phyloP scores from a whole-genome alignment of 2,888 invertebrate genomes.

The Hymenopus coronatus region DNA sequence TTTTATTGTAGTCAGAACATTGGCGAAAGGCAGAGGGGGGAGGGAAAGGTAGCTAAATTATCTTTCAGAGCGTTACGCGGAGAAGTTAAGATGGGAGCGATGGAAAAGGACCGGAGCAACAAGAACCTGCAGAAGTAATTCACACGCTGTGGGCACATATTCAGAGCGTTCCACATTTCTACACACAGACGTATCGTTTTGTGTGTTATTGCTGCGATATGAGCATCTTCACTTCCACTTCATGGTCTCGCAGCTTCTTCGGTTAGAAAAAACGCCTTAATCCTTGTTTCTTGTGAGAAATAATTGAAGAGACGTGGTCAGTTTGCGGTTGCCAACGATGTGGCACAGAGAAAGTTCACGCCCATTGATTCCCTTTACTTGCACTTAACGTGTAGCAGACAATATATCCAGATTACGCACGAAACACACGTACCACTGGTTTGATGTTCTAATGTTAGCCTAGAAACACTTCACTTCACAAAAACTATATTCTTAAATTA shows the following conservation, averaged over 20 bases:
- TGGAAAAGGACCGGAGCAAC: background rate
- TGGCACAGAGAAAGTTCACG: background rate
- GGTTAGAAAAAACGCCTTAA: background rate
- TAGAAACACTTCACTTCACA: background rate
- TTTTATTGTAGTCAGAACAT: background rate
- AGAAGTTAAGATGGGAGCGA: background rate
- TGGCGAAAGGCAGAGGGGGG: background rate
- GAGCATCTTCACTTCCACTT: background rate
- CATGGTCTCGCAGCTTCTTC: background rate
- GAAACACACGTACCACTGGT: background rate
- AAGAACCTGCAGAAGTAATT: background rate
- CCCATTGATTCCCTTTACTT: background rate
- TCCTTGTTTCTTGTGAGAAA: background rate
- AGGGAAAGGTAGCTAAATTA: background rate
- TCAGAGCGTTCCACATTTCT: background rate
- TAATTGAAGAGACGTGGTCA: background rate
- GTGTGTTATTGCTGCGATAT: background rate
- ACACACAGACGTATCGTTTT: background rate
- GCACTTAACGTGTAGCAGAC: background rate
- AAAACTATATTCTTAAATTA: background rate
- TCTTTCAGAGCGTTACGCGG: slow-evolving; percentile 5
- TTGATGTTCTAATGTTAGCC: background rate
- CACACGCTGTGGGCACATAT: background rate
- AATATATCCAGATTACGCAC: background rate
- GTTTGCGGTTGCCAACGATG: background rate